These are phyloP conservation scores for Listronotus bonariensis DNA, from an alignment of 1,140 invertebrate species.

Conservation along the genomic window DNA sequence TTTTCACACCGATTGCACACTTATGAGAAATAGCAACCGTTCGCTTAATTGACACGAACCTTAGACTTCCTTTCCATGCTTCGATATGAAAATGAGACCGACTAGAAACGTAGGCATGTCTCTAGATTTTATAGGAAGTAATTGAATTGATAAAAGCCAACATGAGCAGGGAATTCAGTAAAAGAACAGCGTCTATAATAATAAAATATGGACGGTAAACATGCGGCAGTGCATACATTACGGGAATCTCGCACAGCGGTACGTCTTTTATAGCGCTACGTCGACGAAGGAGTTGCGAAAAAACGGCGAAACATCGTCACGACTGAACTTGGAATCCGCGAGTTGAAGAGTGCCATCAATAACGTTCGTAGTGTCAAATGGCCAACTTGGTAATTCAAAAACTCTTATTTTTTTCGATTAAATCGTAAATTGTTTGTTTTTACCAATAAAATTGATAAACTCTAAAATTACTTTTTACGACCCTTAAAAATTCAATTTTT, in stretches of 20 bases:
- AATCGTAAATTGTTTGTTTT: no score
- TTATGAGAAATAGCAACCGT: no score
- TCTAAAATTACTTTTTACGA: no score
- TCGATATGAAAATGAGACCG: no score
- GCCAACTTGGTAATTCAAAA: no score
- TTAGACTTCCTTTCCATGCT: no score
- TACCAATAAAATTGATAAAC: no score
- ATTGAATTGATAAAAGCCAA: slow-evolving; percentile 23
- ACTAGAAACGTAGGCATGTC: background rate
- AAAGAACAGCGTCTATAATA: slow-evolving; percentile 14
- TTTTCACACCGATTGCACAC: no score
- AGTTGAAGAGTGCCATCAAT: slow-evolving; percentile 19
- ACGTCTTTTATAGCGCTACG: slow-evolving; percentile 6
- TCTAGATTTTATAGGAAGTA: slow-evolving; percentile 21
- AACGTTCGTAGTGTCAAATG: background rate
- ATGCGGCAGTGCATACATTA: slow-evolving; percentile 27
- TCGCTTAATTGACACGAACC: no score
- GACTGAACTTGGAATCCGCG: slow-evolving; percentile 7
- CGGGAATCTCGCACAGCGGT: slow-evolving; percentile 21
- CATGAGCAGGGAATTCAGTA: slow-evolving; percentile 24
- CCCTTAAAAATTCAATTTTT: no score
- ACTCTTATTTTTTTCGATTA: no score
- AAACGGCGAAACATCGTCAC: slow-evolving; percentile 21
- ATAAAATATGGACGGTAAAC: slow-evolving; percentile 25
- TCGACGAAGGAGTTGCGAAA: slow-evolving; percentile 4